A percentile compares a stretch with the other conserved stretches of the same genome.
Conservation (phyloP, 2,797 vertebrate genomes). For the Aythya fuligula region DNA sequence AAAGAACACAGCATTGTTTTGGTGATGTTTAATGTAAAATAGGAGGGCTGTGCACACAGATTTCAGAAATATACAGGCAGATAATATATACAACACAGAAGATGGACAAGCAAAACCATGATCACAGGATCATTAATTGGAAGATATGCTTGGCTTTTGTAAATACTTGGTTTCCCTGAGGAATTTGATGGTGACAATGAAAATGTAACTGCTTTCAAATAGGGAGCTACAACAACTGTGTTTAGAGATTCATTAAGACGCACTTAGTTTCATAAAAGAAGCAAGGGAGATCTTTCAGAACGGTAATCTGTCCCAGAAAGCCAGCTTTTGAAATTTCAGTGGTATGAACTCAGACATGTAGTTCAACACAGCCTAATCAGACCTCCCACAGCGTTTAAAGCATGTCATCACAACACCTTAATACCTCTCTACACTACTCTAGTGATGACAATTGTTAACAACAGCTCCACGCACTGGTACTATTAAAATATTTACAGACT, state of each 20-base stretch:
- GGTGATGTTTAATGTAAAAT: neutral
- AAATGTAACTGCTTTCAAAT: neutral
- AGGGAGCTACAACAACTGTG: neutral
- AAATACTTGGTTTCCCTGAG: neutral
- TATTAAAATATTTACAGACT: neutral
- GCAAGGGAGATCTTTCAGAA: neutral
- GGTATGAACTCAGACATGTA: neutral
- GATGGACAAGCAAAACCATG: neutral
- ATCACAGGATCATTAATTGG: neutral
- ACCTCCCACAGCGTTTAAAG: accelerated
- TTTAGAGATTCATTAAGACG: neutral
- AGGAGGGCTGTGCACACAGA: neutral
- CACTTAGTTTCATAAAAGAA: neutral
- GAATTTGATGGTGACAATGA: neutral
- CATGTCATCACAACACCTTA: accelerated
- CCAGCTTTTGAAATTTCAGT: neutral
- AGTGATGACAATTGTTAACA: neutral
- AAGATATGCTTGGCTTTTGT: neutral
- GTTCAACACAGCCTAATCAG: accelerated
- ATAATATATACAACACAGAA: neutral
- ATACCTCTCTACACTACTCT: neutral
- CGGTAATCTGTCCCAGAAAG: neutral
- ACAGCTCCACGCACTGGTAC: neutral
- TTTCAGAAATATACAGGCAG: neutral
- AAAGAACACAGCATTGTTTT: neutral